phyloP scores from a whole-genome alignment of 2,888 invertebrate species.

The Heliothis peltigera region DNA sequence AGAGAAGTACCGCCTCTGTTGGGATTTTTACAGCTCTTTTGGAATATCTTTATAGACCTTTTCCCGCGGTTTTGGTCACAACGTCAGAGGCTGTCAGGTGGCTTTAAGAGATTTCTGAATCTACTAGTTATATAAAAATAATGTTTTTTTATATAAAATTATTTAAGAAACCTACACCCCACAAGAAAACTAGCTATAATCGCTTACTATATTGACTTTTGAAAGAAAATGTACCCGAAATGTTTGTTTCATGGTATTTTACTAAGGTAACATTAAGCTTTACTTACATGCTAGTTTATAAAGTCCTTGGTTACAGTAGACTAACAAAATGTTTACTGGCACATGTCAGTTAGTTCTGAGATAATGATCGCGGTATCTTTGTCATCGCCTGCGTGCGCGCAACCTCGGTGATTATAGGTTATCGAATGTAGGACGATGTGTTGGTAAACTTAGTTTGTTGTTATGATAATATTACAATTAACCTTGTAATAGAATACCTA shows the following conservation, averaged over 20 bases:
- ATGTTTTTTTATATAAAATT: too few relatives aligned
- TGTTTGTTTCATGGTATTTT: too few relatives aligned
- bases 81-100: too few relatives aligned
- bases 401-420: slow-evolving; percentile 48
- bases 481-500: too few relatives aligned
- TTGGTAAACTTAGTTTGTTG: slow-evolving; percentile 37
- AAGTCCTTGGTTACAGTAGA: slow-evolving; percentile 21
- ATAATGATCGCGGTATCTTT: slow-evolving; percentile 52
- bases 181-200: too few relatives aligned
- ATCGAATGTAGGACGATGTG: slow-evolving; percentile 46
- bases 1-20: neutral
- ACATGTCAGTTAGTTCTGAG: slow-evolving; percentile 29
- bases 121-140: too few relatives aligned
- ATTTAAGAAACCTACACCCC: too few relatives aligned
- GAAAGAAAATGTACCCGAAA: too few relatives aligned
- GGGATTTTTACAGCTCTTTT: slow-evolving; percentile 3
- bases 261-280: too few relatives aligned
- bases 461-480: slow-evolving; percentile 16
- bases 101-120: too few relatives aligned
- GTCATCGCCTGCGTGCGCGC: slow-evolving; percentile 44
- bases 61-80: neutral
- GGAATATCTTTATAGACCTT: slow-evolving; percentile 4
- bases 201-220: too few relatives aligned
- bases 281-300: neutral
- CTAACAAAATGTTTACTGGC: slow-evolving; percentile 18